Evolutionary conservation across 30 jellyfish, hydroid and myxozoan species (phyloP), one percentile per base, ranked within the genome.

Genomic region (Mastigias papua): DNA sequence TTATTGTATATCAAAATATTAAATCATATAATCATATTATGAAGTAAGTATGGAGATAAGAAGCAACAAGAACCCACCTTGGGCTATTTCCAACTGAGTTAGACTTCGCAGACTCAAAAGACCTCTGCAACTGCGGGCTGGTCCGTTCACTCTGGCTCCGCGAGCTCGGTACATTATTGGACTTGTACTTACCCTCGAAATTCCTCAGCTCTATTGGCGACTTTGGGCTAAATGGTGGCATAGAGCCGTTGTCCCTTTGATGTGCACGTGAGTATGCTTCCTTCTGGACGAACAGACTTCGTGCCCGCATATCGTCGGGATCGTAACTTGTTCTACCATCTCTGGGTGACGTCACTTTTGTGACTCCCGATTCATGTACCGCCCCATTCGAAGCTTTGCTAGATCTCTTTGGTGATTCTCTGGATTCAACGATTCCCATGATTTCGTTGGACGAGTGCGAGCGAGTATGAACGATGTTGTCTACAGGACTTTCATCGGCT

Each of bases 361-460:
- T 50, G 13, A 34, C 21, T 27, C 27, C 73, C 31, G 84, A n/a
- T 28, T 79, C 48, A 8, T 61, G 34, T 10, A 54, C 61, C 8
- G 50, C 32, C 0, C 27, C 84, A 26, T 34, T 71, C 27, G 70
- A 46, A 7, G 29, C 15, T 27, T 42, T 48, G 9, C 65, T 32
- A 35, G 72, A 13, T 60, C 19, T 51, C 93, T 76, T 48, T 29
- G 81, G 86, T 9, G 42, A 50, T 11, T 68, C 73, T 46, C 29
- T 16, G 1, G 64, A 23, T 61, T 29, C 29, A 5, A 77, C 81
- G 13, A 85, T 35, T 1, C 94, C 94, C 76, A 85, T 22, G 20
- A 73, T 64, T 25, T 73, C 94, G 11, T 85, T 88, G 2, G 88
- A 88, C 16, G 94, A 85, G 19, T 66, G 71, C 48, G 94, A 31